phyloP scores from a whole-genome alignment of 2,888 invertebrate genomes.

The Netelia inedita region DNA sequence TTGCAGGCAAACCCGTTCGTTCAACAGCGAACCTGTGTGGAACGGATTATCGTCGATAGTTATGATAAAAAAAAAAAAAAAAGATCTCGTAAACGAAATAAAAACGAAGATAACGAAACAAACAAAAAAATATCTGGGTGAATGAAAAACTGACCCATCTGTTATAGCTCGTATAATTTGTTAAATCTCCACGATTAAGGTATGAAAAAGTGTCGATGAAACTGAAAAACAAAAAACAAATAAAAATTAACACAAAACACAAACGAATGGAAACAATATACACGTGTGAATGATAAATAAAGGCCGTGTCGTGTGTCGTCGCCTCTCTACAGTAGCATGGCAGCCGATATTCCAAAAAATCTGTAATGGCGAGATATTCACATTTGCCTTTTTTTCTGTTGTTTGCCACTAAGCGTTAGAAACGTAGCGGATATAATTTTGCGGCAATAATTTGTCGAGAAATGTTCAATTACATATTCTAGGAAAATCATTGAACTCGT shows the following conservation, averaged over 20 bases:
- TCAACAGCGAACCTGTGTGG: conserved; percentile 19
- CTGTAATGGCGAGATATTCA: conserved; percentile 46
- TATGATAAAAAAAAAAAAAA: conserved; percentile 10
- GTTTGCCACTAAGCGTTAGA: conserved; percentile 34
- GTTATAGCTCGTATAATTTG: conserved; percentile 75
- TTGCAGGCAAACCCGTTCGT: conserved; percentile 64
- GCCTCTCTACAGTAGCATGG: conserved; percentile 42
- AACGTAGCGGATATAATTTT: conserved; percentile 40
- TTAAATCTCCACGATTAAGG: conserved; percentile 77
- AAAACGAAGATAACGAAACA: conserved; percentile 53
- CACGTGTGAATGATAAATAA: conserved; percentile 28
- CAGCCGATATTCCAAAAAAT: conserved; percentile 62
- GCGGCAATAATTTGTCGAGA: conserved; percentile 27
- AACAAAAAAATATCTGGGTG: conserved; percentile 47
- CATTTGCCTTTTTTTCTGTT: conserved; percentile 14
- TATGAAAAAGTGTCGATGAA: conserved; percentile 78
- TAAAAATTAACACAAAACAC: conserved; percentile 70
- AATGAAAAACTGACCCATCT: conserved; percentile 72
- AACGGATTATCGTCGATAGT: conserved; percentile 6
- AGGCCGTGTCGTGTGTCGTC: conserved; percentile 17
- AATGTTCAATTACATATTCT: conserved; percentile 36
- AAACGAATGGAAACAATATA: conserved; percentile 33
- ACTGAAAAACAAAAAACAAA: conserved; percentile 79
- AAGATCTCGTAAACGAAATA: conserved; percentile 12
- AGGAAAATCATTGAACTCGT: conserved; percentile 14